Base-by-base conservation (phyloP, 2,888 invertebrate species). In the Mystacides longicornis region DNA sequence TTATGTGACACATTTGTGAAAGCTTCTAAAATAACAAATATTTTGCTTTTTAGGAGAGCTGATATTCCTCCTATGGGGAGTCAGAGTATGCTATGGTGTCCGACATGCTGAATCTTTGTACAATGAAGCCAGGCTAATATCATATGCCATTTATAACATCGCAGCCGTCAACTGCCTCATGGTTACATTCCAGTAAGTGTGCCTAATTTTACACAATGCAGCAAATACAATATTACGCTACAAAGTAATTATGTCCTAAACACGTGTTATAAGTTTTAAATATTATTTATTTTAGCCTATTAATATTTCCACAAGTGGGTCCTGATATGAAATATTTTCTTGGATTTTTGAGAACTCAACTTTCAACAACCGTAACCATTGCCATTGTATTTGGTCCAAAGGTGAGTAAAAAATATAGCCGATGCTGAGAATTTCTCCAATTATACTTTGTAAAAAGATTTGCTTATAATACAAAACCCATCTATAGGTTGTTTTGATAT, bases 151-250 rank as follows among this genome's bases (percentile, higher is more conserved):
- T 63, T 95, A 95, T 77, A 95, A 94, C 71, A 94, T 94, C 65
- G 92, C 93, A 63, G 81, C 91, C 55, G 91, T 94, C 65, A 95
- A 95, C 73, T 90, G 87, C 52, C 81, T 92, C 62, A 93, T 94
- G 90, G 88, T 93, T 62, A 87, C 91, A 20, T 87, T 95, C 67
- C 93, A 93, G 95, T 95, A 79, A 86, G 93, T 87, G n/a, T n/a
- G n/a, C n/a, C n/a, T 55, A 16, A 7, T 43, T 5, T 43, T 43
- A 14, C 14, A 43, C 27, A 7, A 27, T 27, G 11, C 27, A n/a
- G n/a, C 27, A 7, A 27, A 5, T 27, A 7, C 27, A 7, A 27
- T 27, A 27, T 27, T 27, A 7, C 27, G 11, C 11, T 27, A 27
- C 27, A 7, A n/a, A n/a, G n/a, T n/a, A n/a, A n/a, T n/a, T n/a